These are phyloP conservation scores for Antedon mediterranea DNA, from an alignment of 53 echinoderm and acorn worm genomes.

Conservation along the genomic window DNA sequence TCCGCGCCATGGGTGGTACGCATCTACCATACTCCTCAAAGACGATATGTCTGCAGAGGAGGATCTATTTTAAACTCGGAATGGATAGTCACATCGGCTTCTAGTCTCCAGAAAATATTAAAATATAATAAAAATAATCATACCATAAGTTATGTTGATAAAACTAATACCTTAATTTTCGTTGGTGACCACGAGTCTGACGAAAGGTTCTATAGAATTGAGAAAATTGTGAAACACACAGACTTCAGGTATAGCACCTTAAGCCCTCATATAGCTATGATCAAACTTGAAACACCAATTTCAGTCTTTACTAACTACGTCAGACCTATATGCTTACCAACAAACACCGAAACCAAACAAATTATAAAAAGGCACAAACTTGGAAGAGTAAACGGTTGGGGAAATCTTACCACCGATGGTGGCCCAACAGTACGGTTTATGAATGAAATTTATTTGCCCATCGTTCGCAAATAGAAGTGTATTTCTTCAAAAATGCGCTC, in stretches of 20 bases:
- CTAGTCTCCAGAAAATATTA: too few species aligned
- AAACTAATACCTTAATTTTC: conserved; percentile 19
- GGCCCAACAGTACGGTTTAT: conserved; percentile 41
- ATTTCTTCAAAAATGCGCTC: conserved; percentile 22
- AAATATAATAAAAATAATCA: too few species aligned
- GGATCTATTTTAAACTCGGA: conserved; percentile 1
- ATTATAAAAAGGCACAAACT: conserved; percentile 31
- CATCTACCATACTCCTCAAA: conserved; percentile 25
- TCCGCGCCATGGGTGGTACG: conserved; percentile 73
- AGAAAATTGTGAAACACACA: conserved; percentile 34
- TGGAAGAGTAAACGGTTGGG: conserved; percentile 44
- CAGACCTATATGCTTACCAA: conserved; percentile 66
- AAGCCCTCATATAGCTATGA: conserved; percentile 43
- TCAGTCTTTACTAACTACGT: conserved; percentile 67
- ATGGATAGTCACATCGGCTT: too few species aligned
- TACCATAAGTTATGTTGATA: neutral
- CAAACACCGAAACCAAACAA: conserved; percentile 23
- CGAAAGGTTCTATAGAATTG: conserved; percentile 42
- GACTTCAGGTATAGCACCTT: conserved; percentile 42
- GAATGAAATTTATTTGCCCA: conserved; percentile 47
- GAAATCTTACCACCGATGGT: neutral
- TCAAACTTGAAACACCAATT: too few species aligned
- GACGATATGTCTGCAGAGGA: conserved; percentile 49
- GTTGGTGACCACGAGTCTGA: conserved; percentile 46
- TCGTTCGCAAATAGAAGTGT: conserved; percentile 41